Conservation (phyloP, 35 echinoderm and acorn worm species). For the Anneissia japonica region DNA sequence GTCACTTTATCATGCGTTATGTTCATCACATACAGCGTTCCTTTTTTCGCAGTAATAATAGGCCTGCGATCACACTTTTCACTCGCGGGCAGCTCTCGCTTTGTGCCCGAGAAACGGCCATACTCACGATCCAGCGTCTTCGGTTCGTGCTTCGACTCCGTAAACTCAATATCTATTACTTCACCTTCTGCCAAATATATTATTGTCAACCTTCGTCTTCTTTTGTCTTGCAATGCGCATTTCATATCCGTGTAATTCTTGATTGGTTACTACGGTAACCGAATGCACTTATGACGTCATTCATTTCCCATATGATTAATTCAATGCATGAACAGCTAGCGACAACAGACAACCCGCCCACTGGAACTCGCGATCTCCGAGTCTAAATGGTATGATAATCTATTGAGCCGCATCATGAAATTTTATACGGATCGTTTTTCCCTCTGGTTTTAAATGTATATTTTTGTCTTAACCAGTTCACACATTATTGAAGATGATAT, state of each 20-base stretch:
- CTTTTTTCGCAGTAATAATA: too few relatives aligned
- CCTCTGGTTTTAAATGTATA: not conserved
- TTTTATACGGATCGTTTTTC: too few relatives aligned
- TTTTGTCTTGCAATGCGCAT: not conserved
- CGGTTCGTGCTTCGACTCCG: too few relatives aligned
- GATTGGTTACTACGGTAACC: not conserved
- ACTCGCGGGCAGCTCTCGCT: too few relatives aligned
- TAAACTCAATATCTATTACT: too few relatives aligned
- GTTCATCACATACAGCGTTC: too few relatives aligned
- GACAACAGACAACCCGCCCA: not conserved
- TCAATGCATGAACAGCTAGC: not conserved
- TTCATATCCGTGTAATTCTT: not conserved
- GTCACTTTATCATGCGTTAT: too few relatives aligned
- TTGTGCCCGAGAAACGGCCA: too few relatives aligned
- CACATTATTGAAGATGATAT: not conserved
- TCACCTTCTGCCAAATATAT: too few relatives aligned
- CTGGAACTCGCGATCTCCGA: not conserved
- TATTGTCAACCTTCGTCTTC: not conserved
- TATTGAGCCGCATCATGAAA: not conserved
- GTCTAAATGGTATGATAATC: not conserved
- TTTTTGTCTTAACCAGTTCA: not conserved
- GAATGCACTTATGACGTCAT: not conserved
- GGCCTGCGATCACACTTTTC: too few relatives aligned
- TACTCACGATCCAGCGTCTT: too few relatives aligned
- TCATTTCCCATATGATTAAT: not conserved